Evolutionary conservation across 2,113 vertebrate genomes (phyloP).

Genomic region (Archocentrus centrarchus): DNA sequence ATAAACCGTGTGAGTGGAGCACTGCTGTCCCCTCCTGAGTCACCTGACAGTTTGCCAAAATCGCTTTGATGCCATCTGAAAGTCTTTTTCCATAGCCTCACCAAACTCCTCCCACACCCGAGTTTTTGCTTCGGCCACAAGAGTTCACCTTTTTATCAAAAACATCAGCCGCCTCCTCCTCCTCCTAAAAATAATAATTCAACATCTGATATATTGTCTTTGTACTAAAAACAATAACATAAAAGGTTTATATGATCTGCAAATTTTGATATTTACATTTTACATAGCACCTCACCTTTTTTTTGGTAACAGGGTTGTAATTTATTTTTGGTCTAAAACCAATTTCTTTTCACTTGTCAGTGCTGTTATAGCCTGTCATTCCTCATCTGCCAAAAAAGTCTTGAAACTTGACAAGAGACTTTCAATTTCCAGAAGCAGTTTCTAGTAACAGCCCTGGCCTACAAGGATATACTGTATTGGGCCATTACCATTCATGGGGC

Average conservation of each 20-base stretch:
- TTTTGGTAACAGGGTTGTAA: neutral
- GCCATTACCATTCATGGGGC: conserved; percentile 65
- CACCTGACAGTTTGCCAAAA: too few species aligned
- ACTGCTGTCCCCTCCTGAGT: too few species aligned
- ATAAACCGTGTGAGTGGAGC: too few species aligned
- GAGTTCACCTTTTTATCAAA: too few species aligned
- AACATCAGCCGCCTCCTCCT: too few species aligned
- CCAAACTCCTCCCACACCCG: too few species aligned
- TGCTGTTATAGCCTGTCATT: neutral
- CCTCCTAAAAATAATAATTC: too few species aligned
- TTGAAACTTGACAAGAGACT: conserved; percentile 57
- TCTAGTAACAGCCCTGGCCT: conserved; percentile 58
- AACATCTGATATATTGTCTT: too few species aligned
- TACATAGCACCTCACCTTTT: neutral
- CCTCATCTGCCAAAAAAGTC: neutral
- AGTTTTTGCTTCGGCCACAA: too few species aligned
- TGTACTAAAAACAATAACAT: neutral
- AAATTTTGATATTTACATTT: neutral
- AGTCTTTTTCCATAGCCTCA: too few species aligned
- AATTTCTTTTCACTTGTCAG: conserved; percentile 20
- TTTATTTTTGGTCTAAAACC: conserved; percentile 7
- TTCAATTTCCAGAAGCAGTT: conserved; percentile 66
- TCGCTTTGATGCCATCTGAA: too few species aligned
- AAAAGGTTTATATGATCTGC: neutral
- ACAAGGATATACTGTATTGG: conserved; percentile 64